These are phyloP conservation scores for Drosophila meridionalis DNA, from an alignment of 2,888 invertebrate species.

Conservation along the genomic window DNA sequence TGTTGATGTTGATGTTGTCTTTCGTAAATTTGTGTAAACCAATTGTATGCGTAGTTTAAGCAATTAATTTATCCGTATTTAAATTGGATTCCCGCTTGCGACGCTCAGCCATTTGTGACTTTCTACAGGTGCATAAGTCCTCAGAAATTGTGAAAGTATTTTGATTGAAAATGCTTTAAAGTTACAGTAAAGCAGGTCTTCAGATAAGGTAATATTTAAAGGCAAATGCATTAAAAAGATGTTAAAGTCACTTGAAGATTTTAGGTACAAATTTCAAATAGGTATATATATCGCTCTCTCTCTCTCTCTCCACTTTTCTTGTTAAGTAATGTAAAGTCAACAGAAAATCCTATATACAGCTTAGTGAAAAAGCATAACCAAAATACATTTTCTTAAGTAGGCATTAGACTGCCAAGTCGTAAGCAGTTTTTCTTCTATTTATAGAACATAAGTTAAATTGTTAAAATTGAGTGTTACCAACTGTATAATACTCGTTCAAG, in stretches of 20 bases:
- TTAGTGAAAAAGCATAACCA: no score
- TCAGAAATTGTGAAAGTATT: not conserved
- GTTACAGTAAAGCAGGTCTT: not conserved
- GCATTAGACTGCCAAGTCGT: not conserved
- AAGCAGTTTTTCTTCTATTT: not conserved
- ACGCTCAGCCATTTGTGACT: conserved; percentile 8
- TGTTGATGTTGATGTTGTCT: conserved; percentile 70
- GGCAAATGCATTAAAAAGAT: not conserved
- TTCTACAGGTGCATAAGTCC: conserved; percentile 5
- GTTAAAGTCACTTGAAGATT: not conserved
- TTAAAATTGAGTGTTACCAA: not conserved
- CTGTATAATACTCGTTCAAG: not conserved
- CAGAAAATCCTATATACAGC: not conserved
- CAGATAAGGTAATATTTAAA: not conserved
- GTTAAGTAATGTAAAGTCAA: not conserved
- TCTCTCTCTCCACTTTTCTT: not conserved
- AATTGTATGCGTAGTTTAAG: conserved; percentile 71
- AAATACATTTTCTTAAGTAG: not conserved
- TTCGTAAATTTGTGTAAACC: conserved; percentile 76
- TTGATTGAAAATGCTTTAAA: not conserved
- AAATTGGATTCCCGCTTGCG: conserved; percentile 55
- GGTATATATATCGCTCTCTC: not conserved
- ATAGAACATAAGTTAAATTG: not conserved
- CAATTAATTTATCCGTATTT: conserved; percentile 71
- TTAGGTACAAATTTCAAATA: not conserved